Conservation (phyloP, 2,888 invertebrate genomes). For the Atherix ibis region DNA sequence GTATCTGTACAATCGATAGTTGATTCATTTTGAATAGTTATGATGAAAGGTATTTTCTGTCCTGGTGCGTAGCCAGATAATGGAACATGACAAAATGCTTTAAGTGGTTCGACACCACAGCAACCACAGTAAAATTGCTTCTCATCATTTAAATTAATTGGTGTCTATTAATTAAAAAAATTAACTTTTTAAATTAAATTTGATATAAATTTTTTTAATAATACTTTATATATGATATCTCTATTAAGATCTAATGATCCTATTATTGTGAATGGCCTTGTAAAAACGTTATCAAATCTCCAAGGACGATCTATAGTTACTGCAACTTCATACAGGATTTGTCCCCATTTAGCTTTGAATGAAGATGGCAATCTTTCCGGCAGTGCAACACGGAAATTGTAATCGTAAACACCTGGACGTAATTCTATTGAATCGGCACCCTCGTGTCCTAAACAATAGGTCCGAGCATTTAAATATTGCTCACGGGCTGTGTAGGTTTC, state of each 20-base stretch:
- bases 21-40: slow-evolving; percentile 61
- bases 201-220: neutral
- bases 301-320: slow-evolving; percentile 67
- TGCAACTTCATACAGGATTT: slow-evolving; percentile 61
- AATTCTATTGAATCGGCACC: slow-evolving; percentile 50
- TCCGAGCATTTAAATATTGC: slow-evolving; percentile 23
- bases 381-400: slow-evolving; percentile 55
- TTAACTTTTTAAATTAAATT: neutral
- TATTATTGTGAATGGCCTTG: slow-evolving; percentile 58
- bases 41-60: slow-evolving; percentile 50
- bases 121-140: slow-evolving; percentile 1
- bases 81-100: slow-evolving; percentile 37
- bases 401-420: slow-evolving; percentile 49
- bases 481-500: slow-evolving; percentile 26
- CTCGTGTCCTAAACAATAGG: slow-evolving; percentile 26
- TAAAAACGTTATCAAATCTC: slow-evolving; percentile 71
- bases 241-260: slow-evolving; percentile 61
- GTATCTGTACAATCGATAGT: slow-evolving; percentile 48
- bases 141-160: neutral
- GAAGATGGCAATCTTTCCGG: slow-evolving; percentile 52
- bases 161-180: neutral
- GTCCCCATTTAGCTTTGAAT: slow-evolving; percentile 57
- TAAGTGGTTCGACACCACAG: slow-evolving; percentile 2
- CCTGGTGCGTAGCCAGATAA: slow-evolving; percentile 62
- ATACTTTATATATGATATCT: slow-evolving; percentile 21